Evolutionary conservation across 1,140 invertebrate species (phyloP), one percentile per base, ranked within the genome.

Genomic region (Popillia japonica): DNA sequence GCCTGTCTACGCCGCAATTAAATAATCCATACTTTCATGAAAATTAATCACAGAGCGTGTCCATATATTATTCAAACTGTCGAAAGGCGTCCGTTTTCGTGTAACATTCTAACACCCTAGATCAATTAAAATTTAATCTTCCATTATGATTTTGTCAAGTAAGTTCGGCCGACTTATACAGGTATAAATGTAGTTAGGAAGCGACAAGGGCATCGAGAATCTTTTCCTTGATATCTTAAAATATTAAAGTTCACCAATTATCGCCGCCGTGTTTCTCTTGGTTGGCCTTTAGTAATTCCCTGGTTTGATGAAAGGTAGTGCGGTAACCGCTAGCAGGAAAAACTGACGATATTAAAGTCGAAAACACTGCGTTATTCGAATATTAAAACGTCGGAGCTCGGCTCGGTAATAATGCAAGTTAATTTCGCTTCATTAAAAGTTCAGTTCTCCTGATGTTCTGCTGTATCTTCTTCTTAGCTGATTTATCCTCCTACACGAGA

Each of bases 361-460:
- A 68, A 68, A 68, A 34, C 11, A 34, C 23, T 10, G 61, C 27
- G 8, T 68, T 68, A 68, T 68, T 68, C 61, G 61, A 68, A 34
- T 68, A 68, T 68, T 68, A 68, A 68, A 68, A 11, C 20, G 61
- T 68, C 7, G 61, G 22, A 10, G 6, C 22, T 23, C 20, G 22
- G 7, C 22, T 68, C 8, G 61, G 61, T 68, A 68, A 68, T 68
- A 68, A 68, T 34, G 61, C 61, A 68, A 68, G 61, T 68, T 68
- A 68, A 68, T 68, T 68, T 68, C 22, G 61, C 61, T 68, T 68
- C 61, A 68, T 68, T 68, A 68, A 68, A 68, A 68, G 61, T 68
- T 68, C 22, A 68, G 61, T 55, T 55, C 48, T 55, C 48, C 17
- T n/a, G 11, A 55, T 55, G 48, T 17, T 55, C 48, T 55, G 11